These are phyloP conservation scores for Arctopsyche grandis DNA, from an alignment of 1,140 invertebrate genomes.

Conservation along the genomic window DNA sequence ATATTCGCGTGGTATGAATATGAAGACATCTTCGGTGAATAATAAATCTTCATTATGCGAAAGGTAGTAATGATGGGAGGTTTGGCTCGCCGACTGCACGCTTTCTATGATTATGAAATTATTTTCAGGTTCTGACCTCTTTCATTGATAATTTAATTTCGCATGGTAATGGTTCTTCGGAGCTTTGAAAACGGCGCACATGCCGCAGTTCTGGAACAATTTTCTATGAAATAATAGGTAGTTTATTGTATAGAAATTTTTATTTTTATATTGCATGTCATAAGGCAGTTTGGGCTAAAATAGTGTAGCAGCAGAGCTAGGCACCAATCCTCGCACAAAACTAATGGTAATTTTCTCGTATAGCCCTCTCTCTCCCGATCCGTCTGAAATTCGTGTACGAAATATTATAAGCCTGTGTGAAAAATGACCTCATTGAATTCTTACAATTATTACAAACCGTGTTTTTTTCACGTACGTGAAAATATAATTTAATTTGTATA, in stretches of 20 bases:
- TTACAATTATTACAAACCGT: neutral
- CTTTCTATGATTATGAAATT: neutral
- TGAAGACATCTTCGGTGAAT: no score
- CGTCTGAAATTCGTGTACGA: neutral
- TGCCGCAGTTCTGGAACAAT: constrained; percentile 16
- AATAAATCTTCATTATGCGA: no score
- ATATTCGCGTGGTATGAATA: no score
- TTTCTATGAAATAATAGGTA: constrained; percentile 32
- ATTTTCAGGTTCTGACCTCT: neutral
- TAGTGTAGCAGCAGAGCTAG: constrained; percentile 20
- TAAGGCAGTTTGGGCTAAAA: constrained; percentile 27
- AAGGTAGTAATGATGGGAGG: no score
- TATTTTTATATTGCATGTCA: constrained; percentile 39
- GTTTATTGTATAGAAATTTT: constrained; percentile 36
- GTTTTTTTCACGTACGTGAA: neutral
- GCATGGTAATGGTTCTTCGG: neutral
- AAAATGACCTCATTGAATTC: neutral
- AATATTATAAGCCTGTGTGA: neutral
- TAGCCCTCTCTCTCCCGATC: constrained; percentile 13
- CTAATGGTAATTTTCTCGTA: constrained; percentile 38
- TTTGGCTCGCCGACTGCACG: neutral
- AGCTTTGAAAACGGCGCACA: constrained; percentile 1
- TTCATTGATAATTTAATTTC: constrained; percentile 23
- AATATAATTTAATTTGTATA: neutral
- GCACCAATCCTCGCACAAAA: constrained; percentile 37